phyloP scores from a whole-genome alignment of 2,113 vertebrate genomes.

The Vidua chalybeata region DNA sequence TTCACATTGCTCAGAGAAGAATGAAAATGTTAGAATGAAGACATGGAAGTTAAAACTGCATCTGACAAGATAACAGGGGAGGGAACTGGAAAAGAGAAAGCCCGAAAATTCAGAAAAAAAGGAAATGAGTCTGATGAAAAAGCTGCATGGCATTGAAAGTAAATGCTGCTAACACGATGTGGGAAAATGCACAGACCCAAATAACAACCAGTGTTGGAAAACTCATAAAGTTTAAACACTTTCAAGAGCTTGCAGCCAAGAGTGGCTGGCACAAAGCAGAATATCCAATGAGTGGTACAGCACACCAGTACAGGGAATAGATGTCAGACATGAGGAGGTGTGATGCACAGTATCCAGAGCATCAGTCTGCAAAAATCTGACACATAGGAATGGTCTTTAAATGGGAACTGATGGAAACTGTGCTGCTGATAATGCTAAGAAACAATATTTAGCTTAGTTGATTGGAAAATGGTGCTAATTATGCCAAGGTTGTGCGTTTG shows the following conservation, averaged over 20 bases:
- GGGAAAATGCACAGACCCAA: background rate
- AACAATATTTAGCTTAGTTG: background rate
- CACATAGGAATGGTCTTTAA: background rate
- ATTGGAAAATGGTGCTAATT: background rate
- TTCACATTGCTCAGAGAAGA: background rate
- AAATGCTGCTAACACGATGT: fast-evolving
- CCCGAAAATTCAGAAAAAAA: background rate
- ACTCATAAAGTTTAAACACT: background rate
- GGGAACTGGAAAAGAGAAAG: background rate
- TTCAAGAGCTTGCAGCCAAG: background rate
- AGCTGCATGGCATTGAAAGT: background rate
- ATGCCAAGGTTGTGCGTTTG: background rate
- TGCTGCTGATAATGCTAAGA: background rate
- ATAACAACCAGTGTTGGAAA: background rate
- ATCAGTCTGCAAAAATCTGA: background rate
- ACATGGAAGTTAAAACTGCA: background rate
- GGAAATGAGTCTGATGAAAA: background rate
- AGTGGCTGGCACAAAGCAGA: background rate
- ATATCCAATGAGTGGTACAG: background rate
- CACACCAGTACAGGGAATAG: background rate
- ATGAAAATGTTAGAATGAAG: background rate
- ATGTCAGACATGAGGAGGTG: background rate
- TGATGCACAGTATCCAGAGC: background rate
- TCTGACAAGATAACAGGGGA: background rate
- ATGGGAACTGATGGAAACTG: background rate